Conservation (phyloP, 2,797 vertebrate species). For the Notoglanidium macrostoma region DNA sequence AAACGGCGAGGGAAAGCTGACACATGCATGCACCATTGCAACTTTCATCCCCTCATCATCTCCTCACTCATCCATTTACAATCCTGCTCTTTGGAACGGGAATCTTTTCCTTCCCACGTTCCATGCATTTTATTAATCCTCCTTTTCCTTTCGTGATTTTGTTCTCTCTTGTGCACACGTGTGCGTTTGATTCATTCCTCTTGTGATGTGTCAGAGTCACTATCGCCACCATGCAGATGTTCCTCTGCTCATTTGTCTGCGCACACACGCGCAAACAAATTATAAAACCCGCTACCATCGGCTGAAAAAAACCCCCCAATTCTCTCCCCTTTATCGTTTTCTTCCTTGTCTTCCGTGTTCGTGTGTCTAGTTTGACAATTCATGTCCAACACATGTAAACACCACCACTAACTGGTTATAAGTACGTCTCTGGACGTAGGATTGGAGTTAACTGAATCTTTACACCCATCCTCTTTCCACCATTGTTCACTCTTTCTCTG, state of each 20-base stretch:
- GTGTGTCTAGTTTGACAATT: background rate
- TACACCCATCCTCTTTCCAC: background rate
- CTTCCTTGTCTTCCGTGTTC: background rate
- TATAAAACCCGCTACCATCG: background rate
- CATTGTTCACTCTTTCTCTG: background rate
- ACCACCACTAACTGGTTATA: background rate
- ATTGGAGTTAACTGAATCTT: background rate
- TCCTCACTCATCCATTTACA: background rate
- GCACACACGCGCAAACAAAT: slow-evolving; percentile 19
- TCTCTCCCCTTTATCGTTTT: background rate
- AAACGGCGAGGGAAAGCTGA: background rate
- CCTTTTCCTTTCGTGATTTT: background rate
- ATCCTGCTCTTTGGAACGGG: background rate
- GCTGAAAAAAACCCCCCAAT: slow-evolving; percentile 10
- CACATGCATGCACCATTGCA: background rate
- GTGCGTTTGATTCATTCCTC: slow-evolving; percentile 76
- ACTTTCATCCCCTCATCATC: slow-evolving; percentile 2
- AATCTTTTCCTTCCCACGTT: background rate
- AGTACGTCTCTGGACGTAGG: background rate
- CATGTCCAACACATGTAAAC: background rate
- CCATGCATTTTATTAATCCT: background rate
- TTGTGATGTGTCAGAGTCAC: slow-evolving; percentile 68
- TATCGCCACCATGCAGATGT: slow-evolving; percentile 78
- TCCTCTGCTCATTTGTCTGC: slow-evolving; percentile 61
- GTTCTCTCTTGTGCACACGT: slow-evolving; percentile 54